Evolutionary conservation across 2,113 vertebrate species (phyloP), one percentile per base, ranked within the genome.

Genomic region (Rhagologus leucostigma): DNA sequence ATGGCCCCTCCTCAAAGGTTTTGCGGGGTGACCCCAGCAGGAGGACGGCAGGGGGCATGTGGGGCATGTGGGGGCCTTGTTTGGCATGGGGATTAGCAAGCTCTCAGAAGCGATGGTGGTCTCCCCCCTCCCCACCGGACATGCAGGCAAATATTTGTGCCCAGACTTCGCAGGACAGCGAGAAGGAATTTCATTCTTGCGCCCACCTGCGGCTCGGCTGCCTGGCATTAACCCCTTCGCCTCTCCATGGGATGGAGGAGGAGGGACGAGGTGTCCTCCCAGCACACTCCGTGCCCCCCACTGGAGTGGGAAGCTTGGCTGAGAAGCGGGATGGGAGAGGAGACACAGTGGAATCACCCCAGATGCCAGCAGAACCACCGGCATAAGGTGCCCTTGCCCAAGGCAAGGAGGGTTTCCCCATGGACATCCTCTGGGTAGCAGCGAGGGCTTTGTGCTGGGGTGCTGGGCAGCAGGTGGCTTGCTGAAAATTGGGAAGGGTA

Each of bases 121-220:
- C 96, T 97, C 88, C 85, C 84, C 88, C 90, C 93, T 86, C 92
- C 87, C 94, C 96, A 97, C 93, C 94, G 82, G 90, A 97, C 96
- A 96, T 95, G 90, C 96, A 98, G 98, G 97, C 98, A 98, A 97
- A 97, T 98, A 97, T 96, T 97, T 97, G 97, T 92, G 94, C 95
- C 96, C 89, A 84, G 95, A 94, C 96, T 97, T 98, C 98, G 94
- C 97, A 97, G 97, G 94, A 93, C 83, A 27, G 96, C 95, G 83
- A 94, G 91, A 98, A 97, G 95, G 97, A 97, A 97, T 97, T 96
- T 95, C 94, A 97, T 96, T 97, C 96, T 93, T 95, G 95, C 89
- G 84, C 97, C 96, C 96, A 96, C 94, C 92, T 95, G 92, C 90
- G 88, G 93, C 79, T 95, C 16, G 0, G 87, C 94, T 1, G 93